Base-by-base conservation (phyloP, 2,113 vertebrate species). In the Etia nguti region DNA sequence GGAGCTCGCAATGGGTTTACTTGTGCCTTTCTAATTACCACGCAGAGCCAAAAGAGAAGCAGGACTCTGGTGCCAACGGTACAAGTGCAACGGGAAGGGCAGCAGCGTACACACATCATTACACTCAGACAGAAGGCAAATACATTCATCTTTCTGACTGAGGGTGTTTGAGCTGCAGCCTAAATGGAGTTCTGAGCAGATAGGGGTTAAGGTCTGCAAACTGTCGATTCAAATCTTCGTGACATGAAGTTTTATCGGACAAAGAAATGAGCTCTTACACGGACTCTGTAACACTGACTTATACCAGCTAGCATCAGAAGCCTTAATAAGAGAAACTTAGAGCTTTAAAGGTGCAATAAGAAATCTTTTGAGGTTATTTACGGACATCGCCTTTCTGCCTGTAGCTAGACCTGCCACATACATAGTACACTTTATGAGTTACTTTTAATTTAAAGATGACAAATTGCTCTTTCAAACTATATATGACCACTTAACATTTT, bases 51-150 rank as follows among this genome's bases (percentile, higher is more conserved):
- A 93, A 95, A 90, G 88, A 94, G 92, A 93, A 26, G 86, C 80
- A 81, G 84, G 92, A 92, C 94, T 92, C 92, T 90, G 92, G 93
- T 90, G 95, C 93, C 92, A 84, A 34, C 20, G 73, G 92, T 91
- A 86, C 91, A 56, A 93, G 95, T 95, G 93, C 93, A 93, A 92
- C 20, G 93, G 92, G 93, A 87, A 94, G 93, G 93, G 94, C 93
- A 94, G 91, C 89, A 50, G 94, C 87, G 89, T 93, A 82, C 89
- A 95, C 95, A 96, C 96, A 94, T 96, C 95, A 96, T 95, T 95
- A 95, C 94, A 92, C 93, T 87, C 89, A 84, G 88, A 92, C 90
- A 92, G 79, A 89, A 87, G 90, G 89, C 90, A 92, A 95, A 92
- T 90, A 86, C 93, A 95, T 95, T 93, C 90, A 94, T 95, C 95